Percentiles rank a stretch among this genome's conserved stretches.
Conservation (phyloP, 1,140 invertebrate genomes). For the Drosophila nasuta region DNA sequence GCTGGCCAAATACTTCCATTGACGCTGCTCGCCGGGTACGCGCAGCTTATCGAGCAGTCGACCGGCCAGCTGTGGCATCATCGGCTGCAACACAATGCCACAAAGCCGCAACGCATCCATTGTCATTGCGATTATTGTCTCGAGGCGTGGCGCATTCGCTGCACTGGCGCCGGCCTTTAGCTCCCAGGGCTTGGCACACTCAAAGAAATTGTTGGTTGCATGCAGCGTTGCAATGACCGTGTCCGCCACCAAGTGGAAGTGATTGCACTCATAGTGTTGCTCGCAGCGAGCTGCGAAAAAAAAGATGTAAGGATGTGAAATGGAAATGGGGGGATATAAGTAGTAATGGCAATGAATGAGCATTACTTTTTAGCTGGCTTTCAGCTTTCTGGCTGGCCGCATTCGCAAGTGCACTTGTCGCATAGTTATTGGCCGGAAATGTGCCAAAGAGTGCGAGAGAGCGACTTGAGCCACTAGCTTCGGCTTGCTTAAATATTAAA, state of each 20-base stretch:
- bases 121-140: constrained; percentile 91
- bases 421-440: constrained; percentile 66
- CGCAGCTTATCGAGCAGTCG: constrained; percentile 89
- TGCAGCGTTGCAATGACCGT: constrained; percentile 90
- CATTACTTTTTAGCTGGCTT: constrained; percentile 51
- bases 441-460: constrained; percentile 17
- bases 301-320: constrained; percentile 24
- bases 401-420: constrained; percentile 62
- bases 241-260: constrained; percentile 94
- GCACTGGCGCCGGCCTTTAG: constrained; percentile 87
- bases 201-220: constrained; percentile 93
- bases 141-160: constrained; percentile 86
- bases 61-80: constrained; percentile 90
- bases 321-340: neutral
- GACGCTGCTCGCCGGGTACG: constrained; percentile 85
- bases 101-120: constrained; percentile 93
- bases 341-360: constrained; percentile 18
- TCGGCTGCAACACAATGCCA: constrained; percentile 92
- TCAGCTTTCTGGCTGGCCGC: constrained; percentile 53
- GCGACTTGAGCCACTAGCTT: constrained; percentile 35
- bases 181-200: constrained; percentile 94
- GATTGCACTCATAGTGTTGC: constrained; percentile 90
- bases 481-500: constrained; percentile 74
- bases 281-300: constrained; percentile 86
- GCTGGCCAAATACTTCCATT: constrained; percentile 84